Base-by-base conservation (phyloP, 2,888 invertebrate species). In the Pachycephus smyrnensis region DNA sequence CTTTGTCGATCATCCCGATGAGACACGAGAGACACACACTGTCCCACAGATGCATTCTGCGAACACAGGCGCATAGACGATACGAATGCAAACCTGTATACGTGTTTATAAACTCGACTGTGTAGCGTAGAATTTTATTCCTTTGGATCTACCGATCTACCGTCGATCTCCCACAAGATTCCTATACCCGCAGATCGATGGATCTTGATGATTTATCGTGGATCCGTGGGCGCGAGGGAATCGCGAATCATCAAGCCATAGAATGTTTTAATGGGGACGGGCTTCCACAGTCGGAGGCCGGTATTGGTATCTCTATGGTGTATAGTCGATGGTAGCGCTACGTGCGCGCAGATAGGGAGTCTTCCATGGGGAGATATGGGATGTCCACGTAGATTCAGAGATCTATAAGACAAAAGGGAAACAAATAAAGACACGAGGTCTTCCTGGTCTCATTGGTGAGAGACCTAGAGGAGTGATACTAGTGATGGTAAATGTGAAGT, bases 341-440 rank as follows among this genome's bases (percentile, higher is more conserved):
- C 23, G 55, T 55, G 55, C 55, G 55, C 9, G 55, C 2, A 55
- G 55, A 55, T 55, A 23, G 73, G 75, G 79, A 69, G 73, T 33
- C 75, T 55, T 23, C n/a, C 68, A 33, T 32, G 36, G 36, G n/a
- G 37, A 40, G 75, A 32, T 30, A 15, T 23, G 15, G 36, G 30
- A 12, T 35, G 68, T 73, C 73, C 68, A 73, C 69, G 76, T 77
- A 80, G 80, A 78, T 77, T 78, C 79, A 80, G 78, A 83, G 86
- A 86, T 86, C 86, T 84, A 84, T 84, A 85, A 86, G 83, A 83
- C 82, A 86, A 86, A 86, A 85, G 86, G 81, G 85, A 85, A 86
- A 84, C 80, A 83, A 85, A 86, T 86, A 86, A 86, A 86, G 85
- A 86, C 81, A 81, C 87, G 84, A 76, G 84, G 78, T 83, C 83